Evolutionary conservation across 2,113 vertebrate genomes (phyloP), one percentile per base, ranked within the genome.

Genomic region (Argyrosomus japonicus): DNA sequence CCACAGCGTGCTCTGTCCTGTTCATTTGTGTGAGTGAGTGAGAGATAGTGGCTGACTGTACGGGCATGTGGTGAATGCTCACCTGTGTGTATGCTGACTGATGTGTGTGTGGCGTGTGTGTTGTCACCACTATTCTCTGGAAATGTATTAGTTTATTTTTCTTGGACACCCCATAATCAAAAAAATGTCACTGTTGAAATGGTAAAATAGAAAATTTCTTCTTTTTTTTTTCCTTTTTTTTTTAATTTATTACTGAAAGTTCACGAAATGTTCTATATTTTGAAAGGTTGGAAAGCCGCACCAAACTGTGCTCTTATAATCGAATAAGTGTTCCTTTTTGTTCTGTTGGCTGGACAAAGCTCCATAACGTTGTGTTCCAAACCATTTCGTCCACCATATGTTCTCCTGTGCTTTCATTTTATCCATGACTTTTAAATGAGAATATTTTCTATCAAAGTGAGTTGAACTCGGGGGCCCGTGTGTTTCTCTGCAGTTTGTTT

Each of bases 241-340:
- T 86, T 68, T 51, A 83, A 95, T 95, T 95, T 95, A 95, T 95
- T 95, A 90, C 86, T 87, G 50, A 91, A 91, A 82, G 89, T 90
- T 93, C 73, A 84, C 81, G 19, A 89, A 76, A 74, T 84, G 74
- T 88, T 79, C 36, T 85, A 51, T 83, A 81, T 80, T 86, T 78
- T 56, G 48, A 81, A 68, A 83, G 86, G 86, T 90, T 89, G 80
- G 77, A 84, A 92, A 91, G 94, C 95, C 91, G 92, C 95, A 96
- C 96, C 97, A 95, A 96, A 96, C 94, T 96, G 97, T 98, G 97
- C 97, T 97, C 96, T 98, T 97, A 97, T 90, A 93, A 87, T 92
- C 93, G 92, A 95, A 93, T 83, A 96, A 97, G 96, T 97, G 95
- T 96, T 97, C 94, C 94, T 97, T 97, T 96, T 93, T 95, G 93